Evolutionary conservation across 1,140 invertebrate species (phyloP).

Genomic region (Brachionus calyciflorus): DNA sequence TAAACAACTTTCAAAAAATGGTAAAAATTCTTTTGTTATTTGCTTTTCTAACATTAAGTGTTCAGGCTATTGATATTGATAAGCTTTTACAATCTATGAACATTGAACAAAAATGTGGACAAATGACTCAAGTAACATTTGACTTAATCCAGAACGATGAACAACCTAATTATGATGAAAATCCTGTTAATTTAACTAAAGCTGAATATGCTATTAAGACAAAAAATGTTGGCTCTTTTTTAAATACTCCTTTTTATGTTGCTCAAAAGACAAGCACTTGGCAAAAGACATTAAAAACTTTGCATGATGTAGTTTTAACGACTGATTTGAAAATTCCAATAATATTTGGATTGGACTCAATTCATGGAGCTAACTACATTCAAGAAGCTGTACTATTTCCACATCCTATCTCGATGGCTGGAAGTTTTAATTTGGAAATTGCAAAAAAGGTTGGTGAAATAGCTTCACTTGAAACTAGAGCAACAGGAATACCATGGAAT

Average conservation of each 20-base stretch:
- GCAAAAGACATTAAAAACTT: not conserved
- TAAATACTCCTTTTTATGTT: not conserved
- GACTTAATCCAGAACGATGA: not conserved
- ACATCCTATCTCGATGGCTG: not conserved
- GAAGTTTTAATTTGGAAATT: too few species aligned
- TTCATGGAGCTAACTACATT: conserved; percentile 31
- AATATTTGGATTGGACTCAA: conserved; percentile 20
- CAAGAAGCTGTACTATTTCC: conserved; percentile 14
- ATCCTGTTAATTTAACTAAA: not conserved
- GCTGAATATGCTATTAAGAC: not conserved
- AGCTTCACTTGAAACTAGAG: too few species aligned
- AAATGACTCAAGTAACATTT: conserved; percentile 18
- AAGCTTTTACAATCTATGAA: not conserved
- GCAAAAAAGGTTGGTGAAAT: too few species aligned
- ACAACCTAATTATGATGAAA: conserved; percentile 2
- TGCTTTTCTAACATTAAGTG: too few species aligned
- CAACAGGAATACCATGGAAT: too few species aligned
- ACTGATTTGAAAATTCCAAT: not conserved
- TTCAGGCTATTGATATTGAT: conserved; percentile 10
- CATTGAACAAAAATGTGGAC: conserved; percentile 26
- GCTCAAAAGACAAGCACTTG: not conserved
- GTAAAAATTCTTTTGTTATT: too few species aligned
- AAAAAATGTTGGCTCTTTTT: conserved; percentile 28
- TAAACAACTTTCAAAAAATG: too few species aligned
- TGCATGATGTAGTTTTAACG: not conserved